Conservation (phyloP, 2,113 vertebrate species). For the Rhabdomys dilectus region DNA sequence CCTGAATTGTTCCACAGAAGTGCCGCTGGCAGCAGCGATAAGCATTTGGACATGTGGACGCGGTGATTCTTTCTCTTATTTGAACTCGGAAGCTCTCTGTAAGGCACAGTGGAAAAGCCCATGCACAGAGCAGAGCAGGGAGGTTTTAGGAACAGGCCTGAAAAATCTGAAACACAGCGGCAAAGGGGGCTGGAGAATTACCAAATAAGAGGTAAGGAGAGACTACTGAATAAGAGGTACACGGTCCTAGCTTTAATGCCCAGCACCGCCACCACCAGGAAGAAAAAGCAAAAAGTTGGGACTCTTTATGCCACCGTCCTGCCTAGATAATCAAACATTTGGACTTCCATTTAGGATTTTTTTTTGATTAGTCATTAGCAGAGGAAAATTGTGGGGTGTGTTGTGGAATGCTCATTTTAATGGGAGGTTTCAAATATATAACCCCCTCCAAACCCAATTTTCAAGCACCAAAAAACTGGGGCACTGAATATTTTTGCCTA, state of each 20-base stretch:
- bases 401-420: not conserved
- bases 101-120: not conserved
- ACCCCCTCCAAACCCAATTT: not conserved
- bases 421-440: not conserved
- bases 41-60: slow-evolving; percentile 59
- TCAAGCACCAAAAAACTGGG: not conserved
- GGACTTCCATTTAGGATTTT: not conserved
- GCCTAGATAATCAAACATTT: not conserved
- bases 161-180: slow-evolving; percentile 32
- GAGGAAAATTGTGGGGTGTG: not conserved
- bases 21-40: slow-evolving; percentile 60
- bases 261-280: not conserved
- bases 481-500: not conserved
- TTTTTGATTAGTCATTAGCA: not conserved
- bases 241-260: not conserved
- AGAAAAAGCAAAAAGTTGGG: not conserved
- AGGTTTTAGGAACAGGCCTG: not conserved
- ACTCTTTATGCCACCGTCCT: not conserved
- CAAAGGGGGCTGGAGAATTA: not conserved
- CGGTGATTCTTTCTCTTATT: slow-evolving; percentile 50
- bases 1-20: slow-evolving; percentile 63
- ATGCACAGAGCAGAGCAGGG: not conserved
- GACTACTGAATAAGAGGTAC: not conserved
- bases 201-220: not conserved
- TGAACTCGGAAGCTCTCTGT: slow-evolving; percentile 64